phyloP scores from a whole-genome alignment of 2,888 invertebrate species.

The Athetis lepigone region DNA sequence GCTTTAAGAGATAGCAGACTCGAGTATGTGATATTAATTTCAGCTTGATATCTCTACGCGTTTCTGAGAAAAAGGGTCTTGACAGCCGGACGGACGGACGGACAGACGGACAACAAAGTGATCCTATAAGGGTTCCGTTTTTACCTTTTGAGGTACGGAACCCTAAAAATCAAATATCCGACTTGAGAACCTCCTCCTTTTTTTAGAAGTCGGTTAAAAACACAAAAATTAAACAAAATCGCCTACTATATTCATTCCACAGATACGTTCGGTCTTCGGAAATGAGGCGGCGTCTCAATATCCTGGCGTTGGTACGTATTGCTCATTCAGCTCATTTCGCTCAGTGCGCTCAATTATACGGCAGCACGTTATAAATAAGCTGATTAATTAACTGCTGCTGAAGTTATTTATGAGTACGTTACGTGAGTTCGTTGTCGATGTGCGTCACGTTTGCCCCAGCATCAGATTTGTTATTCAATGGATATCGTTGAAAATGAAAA shows the following conservation, averaged over 20 bases:
- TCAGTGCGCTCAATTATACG: slow-evolving; percentile 21
- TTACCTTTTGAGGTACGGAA: no score
- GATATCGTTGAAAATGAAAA: background rate
- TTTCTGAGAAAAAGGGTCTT: no score
- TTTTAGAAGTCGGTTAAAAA: no score
- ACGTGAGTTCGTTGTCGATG: slow-evolving; percentile 23
- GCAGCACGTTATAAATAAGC: slow-evolving; percentile 34
- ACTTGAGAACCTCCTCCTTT: no score
- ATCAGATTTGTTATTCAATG: slow-evolving; percentile 5
- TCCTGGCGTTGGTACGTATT: slow-evolving; percentile 17
- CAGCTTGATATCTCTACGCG: no score
- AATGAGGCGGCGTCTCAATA: slow-evolving; percentile 36
- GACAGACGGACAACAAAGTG: no score
- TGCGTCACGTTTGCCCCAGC: slow-evolving; percentile 25
- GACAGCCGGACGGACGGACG: no score
- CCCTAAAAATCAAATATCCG: no score
- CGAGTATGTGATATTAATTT: no score
- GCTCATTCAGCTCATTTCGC: slow-evolving; percentile 5
- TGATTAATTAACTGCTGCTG: slow-evolving; percentile 31
- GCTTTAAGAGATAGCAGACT: no score
- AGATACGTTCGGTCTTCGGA: slow-evolving; percentile 31
- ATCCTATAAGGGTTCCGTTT: no score
- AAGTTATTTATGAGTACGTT: slow-evolving; percentile 20
- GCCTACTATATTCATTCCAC: slow-evolving; percentile 24
- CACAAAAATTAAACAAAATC: slow-evolving; percentile 2